Evolutionary conservation across 2,113 vertebrate species (phyloP), one percentile per base, ranked within the genome.

Genomic region (Silurus glanis): DNA sequence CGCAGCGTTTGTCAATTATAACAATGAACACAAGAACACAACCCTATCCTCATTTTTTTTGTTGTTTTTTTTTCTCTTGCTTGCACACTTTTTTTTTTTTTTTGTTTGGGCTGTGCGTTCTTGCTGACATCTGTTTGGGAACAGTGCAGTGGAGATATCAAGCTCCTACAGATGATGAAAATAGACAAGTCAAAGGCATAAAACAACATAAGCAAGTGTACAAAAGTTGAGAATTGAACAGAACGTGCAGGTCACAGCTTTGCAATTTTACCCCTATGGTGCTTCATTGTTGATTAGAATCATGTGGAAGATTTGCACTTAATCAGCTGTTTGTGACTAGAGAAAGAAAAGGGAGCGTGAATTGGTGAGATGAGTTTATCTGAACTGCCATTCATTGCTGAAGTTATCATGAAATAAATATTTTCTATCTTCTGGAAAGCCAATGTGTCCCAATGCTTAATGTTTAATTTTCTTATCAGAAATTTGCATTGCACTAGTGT

Each of bases 1-100:
- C 13, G 74, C 62, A 23, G 56, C 80, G 3, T 56, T 71, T 72
- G 19, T 90, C 88, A 89, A 86, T 90, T 67, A 81, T 85, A 23
- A 91, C 88, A 85, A 87, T 92, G 9, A 49, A 12, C 3, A 49
- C 86, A 92, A 90, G 55, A 53, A 53, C 92, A 85, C 87, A 90
- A 84, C 6, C 45, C 75, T 85, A 66, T 88, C 56, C 56, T 49
- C 47, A 56, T 8, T 69, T 72, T n/a, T 25, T 83, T 19, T 56
- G n/a, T 23, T 12, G 76, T 53, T 66, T n/a, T 82, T 84, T 56
- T 58, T 62, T 76, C 76, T 47, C 14, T 49, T 62, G 12, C 67
- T 51, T 16, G 9, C 9, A 37, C 37, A 37, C 37, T 37, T 37
- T 37, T 37, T 37, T 1, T 37, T 37, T 37, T 37, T 1, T 37